phyloP scores from a whole-genome alignment of 2,797 vertebrate genomes.

The Liasis olivaceus region DNA sequence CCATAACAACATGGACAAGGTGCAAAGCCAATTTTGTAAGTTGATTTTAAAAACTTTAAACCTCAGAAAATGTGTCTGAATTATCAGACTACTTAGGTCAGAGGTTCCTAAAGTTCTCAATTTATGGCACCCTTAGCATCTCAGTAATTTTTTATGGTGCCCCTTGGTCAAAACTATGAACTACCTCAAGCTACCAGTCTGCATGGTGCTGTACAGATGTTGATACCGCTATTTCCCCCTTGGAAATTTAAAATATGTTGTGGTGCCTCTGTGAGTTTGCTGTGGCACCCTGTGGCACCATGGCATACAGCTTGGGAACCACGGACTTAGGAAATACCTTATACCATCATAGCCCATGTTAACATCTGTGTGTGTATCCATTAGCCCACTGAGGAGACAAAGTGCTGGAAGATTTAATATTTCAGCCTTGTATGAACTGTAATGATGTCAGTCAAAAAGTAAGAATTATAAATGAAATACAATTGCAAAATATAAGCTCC shows the following conservation, averaged over 20 bases:
- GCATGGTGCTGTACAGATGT: background rate
- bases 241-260: background rate
- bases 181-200: background rate
- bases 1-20: background rate
- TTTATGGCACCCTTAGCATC: background rate
- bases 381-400: conserved; percentile 41
- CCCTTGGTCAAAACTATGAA: background rate
- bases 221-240: background rate
- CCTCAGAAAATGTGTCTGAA: no score
- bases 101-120: background rate
- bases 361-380: conserved; percentile 53
- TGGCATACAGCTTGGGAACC: background rate
- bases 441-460: background rate
- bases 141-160: background rate
- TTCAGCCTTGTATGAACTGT: conserved; percentile 8
- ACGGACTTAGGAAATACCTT: conserved; percentile 24
- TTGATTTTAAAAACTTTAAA: background rate
- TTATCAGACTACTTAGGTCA: background rate
- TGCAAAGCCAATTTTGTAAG: background rate
- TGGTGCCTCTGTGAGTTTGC: background rate
- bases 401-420: background rate
- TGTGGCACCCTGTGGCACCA: background rate
- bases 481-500: conserved; percentile 40
- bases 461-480: conserved; percentile 48
- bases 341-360: background rate